Percentiles rank a stretch among this genome's conserved stretches.
Evolutionary conservation across 1,140 invertebrate species (phyloP).

Genomic region (Delia radicum): DNA sequence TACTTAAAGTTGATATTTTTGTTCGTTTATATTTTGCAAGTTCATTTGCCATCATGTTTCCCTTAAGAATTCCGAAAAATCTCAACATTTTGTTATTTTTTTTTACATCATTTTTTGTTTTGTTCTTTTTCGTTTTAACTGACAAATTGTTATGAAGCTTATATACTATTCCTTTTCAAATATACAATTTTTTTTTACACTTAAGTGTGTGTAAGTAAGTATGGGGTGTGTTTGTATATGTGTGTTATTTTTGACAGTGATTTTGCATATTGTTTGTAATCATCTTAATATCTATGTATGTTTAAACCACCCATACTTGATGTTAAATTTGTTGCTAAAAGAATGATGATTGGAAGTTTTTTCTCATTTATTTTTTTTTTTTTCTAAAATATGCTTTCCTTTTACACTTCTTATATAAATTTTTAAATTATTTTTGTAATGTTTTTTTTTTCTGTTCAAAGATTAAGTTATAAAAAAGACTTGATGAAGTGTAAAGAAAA

Average conservation of each 20-base stretch:
- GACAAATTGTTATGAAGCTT: slow-evolving; percentile 4
- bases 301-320: background rate
- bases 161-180: background rate
- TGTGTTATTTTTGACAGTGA: background rate
- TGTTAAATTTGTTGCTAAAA: background rate
- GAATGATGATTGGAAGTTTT: no score
- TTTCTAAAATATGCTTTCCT: background rate
- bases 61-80: background rate
- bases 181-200: no score
- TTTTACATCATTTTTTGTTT: no score
- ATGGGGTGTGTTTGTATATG: background rate
- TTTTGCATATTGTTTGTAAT: background rate
- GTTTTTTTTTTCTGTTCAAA: background rate
- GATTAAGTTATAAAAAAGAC: background rate
- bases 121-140: background rate
- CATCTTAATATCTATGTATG: background rate
- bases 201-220: background rate
- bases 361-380: background rate
- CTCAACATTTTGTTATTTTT: background rate
- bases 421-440: background rate
- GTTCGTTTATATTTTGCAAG: background rate
- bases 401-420: background rate
- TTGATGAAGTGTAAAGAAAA: slow-evolving; percentile 4
- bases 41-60: background rate
- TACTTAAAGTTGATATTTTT: no score